Evolutionary conservation across 2,888 invertebrate genomes (phyloP), one percentile per base, ranked within the genome.

Genomic region (Iselma pallidipennis): DNA sequence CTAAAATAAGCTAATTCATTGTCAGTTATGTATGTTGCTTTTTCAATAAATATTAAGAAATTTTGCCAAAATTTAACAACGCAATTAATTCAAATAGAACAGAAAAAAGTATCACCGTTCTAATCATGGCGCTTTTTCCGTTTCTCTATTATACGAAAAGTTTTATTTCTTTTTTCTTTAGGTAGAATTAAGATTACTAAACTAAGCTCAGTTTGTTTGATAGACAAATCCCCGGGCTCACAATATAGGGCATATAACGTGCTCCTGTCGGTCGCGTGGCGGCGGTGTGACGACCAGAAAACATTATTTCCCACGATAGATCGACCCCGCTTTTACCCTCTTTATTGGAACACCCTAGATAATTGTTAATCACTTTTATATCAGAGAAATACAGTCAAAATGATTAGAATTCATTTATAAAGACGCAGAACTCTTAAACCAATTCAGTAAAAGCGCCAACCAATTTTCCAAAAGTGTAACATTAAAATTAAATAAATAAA

Each of bases 231-330:
- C 67, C 67, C 61, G 61, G 60, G 65, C 67, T 60, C 64, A 58
- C 64, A 63, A 63, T 63, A 66, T 59, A 59, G 61, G 58, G 65
- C 67, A 62, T 61, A 58, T 63, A 60, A 63, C 57, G 64, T 57
- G 56, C 65, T 70, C 66, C 63, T 63, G 66, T 57, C 42, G 49
- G 72, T 68, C 77, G 74, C 76, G 77, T 76, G 77, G 66, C 76
- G 66, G 71, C 69, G 74, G 74, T 77, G 77, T 77, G 77, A 76
- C 76, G 70, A 71, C 69, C 68, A 72, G 73, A 74, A 72, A 72
- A 73, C 68, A 74, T 59, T 68, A 69, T 74, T 76, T 76, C 76
- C 76, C 77, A 76, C 77, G 76, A 72, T 74, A 66, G 69, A 71
- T 67, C 73, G 66, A 68, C 68, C 66, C 70, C 65, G 59, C 61